These are phyloP conservation scores for Leucoraja ocellata DNA, from an alignment of 2,797 vertebrate species.

Conservation along the genomic window DNA sequence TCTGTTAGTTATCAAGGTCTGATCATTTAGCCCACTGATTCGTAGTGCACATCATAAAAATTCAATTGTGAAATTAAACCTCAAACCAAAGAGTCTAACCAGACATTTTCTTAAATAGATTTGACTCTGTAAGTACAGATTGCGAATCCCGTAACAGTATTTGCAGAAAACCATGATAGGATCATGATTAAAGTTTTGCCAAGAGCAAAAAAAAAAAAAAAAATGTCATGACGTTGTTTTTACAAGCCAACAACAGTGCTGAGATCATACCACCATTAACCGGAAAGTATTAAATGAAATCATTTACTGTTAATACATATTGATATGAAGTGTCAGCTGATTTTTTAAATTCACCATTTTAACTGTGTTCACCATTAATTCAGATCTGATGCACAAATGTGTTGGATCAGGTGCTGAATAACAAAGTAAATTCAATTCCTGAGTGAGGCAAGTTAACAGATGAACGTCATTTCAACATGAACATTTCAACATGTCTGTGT, in stretches of 20 bases:
- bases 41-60: neutral
- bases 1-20: neutral
- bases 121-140: neutral
- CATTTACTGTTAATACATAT: neutral
- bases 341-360: neutral
- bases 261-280: neutral
- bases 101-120: neutral
- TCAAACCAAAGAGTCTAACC: neutral
- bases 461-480: neutral
- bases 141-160: neutral
- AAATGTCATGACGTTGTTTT: neutral
- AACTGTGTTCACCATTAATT: neutral
- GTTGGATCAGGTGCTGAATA: neutral
- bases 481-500: neutral
- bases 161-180: neutral
- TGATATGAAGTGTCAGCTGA: neutral
- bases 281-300: neutral
- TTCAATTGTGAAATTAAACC: neutral
- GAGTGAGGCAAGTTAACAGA: neutral
- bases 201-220: neutral
- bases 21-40: neutral
- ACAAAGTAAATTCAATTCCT: neutral
- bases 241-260: neutral
- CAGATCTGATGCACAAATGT: neutral
- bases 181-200: neutral